phyloP scores from a whole-genome alignment of 2,888 invertebrate species.

The Arctia plantaginis region DNA sequence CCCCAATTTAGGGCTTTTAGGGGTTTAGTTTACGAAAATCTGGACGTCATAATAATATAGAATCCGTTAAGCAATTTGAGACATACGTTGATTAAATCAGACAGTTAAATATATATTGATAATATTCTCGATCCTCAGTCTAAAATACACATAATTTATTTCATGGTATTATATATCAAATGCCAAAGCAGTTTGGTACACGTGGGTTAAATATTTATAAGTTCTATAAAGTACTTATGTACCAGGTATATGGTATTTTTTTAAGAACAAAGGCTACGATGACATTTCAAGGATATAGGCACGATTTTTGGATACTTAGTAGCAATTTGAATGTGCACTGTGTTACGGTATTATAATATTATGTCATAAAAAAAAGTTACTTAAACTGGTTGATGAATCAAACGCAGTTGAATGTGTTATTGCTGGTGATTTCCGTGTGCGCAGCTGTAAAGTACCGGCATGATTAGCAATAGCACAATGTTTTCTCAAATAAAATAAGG shows the following conservation, averaged over 20 bases:
- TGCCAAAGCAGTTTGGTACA: slow-evolving; percentile 2
- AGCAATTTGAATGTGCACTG: slow-evolving; percentile 11
- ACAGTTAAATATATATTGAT: too few species aligned
- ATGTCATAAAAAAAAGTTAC: slow-evolving; percentile 25
- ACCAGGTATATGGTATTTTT: background rate
- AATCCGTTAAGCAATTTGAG: too few species aligned
- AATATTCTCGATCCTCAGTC: background rate
- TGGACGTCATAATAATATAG: too few species aligned
- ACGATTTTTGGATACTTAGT: slow-evolving; percentile 1
- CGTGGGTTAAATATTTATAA: slow-evolving; percentile 14
- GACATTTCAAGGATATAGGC: slow-evolving; percentile 4
- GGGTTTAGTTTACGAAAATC: too few species aligned
- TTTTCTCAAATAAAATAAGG: background rate
- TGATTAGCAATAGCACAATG: background rate
- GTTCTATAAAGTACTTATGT: background rate
- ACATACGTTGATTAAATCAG: too few species aligned
- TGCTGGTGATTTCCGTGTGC: slow-evolving; percentile 4
- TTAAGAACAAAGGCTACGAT: slow-evolving; percentile 8
- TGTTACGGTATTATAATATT: slow-evolving; percentile 24
- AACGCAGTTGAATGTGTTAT: slow-evolving; percentile 10
- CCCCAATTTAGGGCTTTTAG: too few species aligned
- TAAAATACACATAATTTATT: background rate
- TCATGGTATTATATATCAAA: background rate
- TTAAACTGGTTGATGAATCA: slow-evolving; percentile 1
- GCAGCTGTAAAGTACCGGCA: background rate